Percentiles rank a stretch among this genome's conserved stretches.
Conservation (phyloP, 2,113 vertebrate species). For the Aldabrachelys gigantea region DNA sequence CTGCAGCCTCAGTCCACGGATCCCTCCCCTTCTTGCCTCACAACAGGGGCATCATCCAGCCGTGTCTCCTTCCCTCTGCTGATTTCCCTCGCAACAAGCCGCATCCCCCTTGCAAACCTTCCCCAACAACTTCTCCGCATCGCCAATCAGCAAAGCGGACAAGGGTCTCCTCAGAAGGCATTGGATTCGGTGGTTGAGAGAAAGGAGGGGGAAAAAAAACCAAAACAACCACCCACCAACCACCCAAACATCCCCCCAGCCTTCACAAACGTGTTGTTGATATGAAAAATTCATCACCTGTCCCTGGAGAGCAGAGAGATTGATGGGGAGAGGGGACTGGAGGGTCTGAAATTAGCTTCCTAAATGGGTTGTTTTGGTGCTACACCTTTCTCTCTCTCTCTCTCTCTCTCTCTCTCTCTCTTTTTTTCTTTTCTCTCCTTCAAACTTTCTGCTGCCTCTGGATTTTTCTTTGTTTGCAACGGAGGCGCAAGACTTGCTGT, state of each 20-base stretch:
- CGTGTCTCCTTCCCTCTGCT: not conserved
- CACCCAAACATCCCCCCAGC: not conserved
- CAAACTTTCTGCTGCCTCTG: not conserved
- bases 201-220: not conserved
- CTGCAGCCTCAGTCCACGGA: not conserved
- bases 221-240: not conserved
- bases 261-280: not conserved
- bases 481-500: not conserved
- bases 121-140: not conserved
- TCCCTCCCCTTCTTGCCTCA: not conserved
- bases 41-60: not conserved
- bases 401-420: no score
- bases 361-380: not conserved
- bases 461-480: not conserved
- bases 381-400: not conserved
- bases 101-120: not conserved
- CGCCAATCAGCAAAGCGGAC: not conserved
- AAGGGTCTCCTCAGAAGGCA: not conserved
- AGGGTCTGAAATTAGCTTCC: not conserved
- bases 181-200: not conserved
- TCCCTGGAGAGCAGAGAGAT: not conserved
- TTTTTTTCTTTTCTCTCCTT: no score
- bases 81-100: not conserved
- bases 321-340: not conserved
- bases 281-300: not conserved